Evolutionary conservation across 2,113 vertebrate genomes (phyloP).

Genomic region (Pampusana beccarii): DNA sequence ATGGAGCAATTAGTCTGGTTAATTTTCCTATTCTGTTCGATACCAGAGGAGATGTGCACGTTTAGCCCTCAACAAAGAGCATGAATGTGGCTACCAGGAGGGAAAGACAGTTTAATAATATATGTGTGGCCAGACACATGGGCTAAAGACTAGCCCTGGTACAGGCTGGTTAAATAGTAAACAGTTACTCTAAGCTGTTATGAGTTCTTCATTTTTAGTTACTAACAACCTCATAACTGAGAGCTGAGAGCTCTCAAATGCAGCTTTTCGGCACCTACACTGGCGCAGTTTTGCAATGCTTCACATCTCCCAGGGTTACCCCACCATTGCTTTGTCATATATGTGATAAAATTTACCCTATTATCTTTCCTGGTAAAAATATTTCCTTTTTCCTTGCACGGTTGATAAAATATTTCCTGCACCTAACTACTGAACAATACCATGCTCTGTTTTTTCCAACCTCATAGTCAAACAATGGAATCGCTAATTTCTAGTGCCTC

Average conservation of each 20-base stretch:
- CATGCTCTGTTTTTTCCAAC: not conserved
- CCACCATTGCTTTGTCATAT: not conserved
- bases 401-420: not conserved
- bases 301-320: not conserved
- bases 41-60: not conserved
- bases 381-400: not conserved
- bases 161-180: not conserved
- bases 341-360: not conserved
- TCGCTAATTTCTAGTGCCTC: not conserved
- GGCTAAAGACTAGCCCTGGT: not conserved
- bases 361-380: not conserved
- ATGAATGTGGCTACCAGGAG: not conserved
- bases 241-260: not conserved
- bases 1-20: not conserved
- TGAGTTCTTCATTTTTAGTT: not conserved
- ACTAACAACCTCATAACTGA: not conserved
- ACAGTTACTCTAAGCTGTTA: not conserved
- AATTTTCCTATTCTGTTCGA: not conserved
- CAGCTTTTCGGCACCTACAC: not conserved
- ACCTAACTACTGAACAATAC: not conserved
- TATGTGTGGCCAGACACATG: not conserved
- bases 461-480: not conserved
- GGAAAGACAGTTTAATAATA: not conserved
- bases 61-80: not conserved
- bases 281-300: not conserved